phyloP scores from a whole-genome alignment of 1,140 invertebrate species.

The Drosophila bifasciata region DNA sequence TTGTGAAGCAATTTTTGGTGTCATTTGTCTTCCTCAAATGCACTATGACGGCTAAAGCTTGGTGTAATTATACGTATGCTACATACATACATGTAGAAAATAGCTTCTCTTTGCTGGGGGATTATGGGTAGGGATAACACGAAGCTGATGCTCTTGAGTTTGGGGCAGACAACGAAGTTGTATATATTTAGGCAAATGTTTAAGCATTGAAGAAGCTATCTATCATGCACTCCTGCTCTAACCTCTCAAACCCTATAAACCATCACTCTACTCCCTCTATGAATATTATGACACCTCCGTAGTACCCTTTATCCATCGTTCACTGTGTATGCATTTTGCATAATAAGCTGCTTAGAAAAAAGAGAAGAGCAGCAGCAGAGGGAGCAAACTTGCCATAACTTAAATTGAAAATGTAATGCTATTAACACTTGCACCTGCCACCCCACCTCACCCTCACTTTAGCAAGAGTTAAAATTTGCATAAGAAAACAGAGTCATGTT shows the following conservation, averaged over 20 bases:
- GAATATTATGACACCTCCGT: slow-evolving; percentile 9
- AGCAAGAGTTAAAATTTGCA: slow-evolving; percentile 52
- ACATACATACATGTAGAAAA: slow-evolving; percentile 2
- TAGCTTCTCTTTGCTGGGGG: slow-evolving; percentile 18
- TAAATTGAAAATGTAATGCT: slow-evolving; percentile 68
- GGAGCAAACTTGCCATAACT: slow-evolving; percentile 63
- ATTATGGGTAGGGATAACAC: slow-evolving; percentile 25
- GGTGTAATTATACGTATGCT: slow-evolving; percentile 24
- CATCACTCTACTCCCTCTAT: background rate
- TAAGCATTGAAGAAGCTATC: background rate
- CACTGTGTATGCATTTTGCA: slow-evolving; percentile 54
- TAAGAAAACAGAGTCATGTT: slow-evolving; percentile 59
- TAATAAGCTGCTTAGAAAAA: slow-evolving; percentile 53
- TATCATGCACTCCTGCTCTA: background rate
- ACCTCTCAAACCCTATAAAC: background rate
- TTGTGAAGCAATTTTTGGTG: slow-evolving; percentile 20
- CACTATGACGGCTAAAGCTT: slow-evolving; percentile 17
- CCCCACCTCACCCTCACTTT: slow-evolving; percentile 10
- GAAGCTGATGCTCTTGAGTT: slow-evolving; percentile 3
- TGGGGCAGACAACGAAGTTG: slow-evolving; percentile 3
- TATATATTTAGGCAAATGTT: background rate
- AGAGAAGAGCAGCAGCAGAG: background rate
- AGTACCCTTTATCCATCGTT: slow-evolving; percentile 10
- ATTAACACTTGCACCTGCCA: slow-evolving; percentile 58
- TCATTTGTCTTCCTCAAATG: slow-evolving; percentile 40